phyloP scores from a whole-genome alignment of 30 jellyfish, hydroid and myxozoan genomes.

The Nemopilema nomurai region DNA sequence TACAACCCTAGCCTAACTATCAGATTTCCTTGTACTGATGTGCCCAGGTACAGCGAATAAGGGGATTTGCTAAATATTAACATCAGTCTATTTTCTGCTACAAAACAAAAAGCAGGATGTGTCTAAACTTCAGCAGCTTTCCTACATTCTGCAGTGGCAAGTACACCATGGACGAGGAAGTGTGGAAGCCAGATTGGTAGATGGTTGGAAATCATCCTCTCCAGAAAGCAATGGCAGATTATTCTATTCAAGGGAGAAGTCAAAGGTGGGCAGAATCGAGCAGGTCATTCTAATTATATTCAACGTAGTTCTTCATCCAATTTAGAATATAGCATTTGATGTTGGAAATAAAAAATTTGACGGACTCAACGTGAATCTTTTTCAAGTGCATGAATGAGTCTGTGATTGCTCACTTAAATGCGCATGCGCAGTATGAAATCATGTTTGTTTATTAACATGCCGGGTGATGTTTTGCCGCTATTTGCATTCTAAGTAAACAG shows the following conservation, averaged over 20 bases:
- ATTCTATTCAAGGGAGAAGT: conserved; percentile 1
- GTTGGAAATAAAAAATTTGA: background rate
- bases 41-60: no score
- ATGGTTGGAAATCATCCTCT: conserved; percentile 2
- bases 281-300: no score
- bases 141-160: background rate
- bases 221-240: background rate
- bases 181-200: background rate
- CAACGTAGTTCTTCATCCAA: no score
- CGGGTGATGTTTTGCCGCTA: background rate
- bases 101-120: no score
- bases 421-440: background rate
- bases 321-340: no score
- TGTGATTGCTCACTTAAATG: background rate
- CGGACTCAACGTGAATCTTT: no score
- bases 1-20: no score
- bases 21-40: no score
- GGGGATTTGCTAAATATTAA: no score
- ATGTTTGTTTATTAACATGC: background rate
- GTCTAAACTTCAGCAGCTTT: no score
- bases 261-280: background rate
- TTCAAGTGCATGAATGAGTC: no score
- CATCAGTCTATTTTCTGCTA: no score
- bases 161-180: conserved; percentile 19
- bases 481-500: background rate